Percentiles rank a stretch among this genome's conserved stretches.
phyloP scores from a whole-genome alignment of 1,140 invertebrate species.

The Heterodera carotae region DNA sequence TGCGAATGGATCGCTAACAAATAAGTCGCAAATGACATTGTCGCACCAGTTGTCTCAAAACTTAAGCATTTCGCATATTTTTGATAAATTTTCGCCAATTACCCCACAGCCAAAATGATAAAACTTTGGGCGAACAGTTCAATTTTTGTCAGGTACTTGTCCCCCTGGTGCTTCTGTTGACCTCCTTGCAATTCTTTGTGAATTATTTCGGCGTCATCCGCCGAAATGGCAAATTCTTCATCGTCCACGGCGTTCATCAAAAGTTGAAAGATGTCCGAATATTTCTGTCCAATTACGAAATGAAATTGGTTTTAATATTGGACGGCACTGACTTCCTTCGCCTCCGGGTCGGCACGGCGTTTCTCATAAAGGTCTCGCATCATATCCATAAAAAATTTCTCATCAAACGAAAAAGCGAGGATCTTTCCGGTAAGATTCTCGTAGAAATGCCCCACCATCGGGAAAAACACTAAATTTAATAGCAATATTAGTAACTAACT shows the following conservation, averaged over 20 bases:
- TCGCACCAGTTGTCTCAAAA: constrained; percentile 64
- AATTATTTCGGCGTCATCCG: constrained; percentile 26
- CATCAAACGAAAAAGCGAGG: neutral
- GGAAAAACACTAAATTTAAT: constrained; percentile 28
- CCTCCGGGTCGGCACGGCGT: constrained; percentile 32
- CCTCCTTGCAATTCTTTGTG: constrained; percentile 15
- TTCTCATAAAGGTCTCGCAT: constrained; percentile 27
- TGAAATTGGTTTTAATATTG: neutral
- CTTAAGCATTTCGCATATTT: constrained; percentile 1
- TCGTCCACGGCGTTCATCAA: constrained; percentile 42
- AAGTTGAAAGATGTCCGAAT: constrained; percentile 42
- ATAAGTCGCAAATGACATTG: constrained; percentile 55
- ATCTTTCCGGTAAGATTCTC: constrained; percentile 12
- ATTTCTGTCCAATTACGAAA: constrained; percentile 32
- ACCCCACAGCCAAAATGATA: constrained; percentile 34
- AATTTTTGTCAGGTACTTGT: constrained; percentile 31
- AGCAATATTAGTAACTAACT: too few relatives aligned
- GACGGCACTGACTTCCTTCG: constrained; percentile 20
- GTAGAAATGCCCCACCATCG: neutral
- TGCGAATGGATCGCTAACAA: constrained; percentile 58
- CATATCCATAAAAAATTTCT: constrained; percentile 23
- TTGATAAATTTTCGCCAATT: constrained; percentile 19
- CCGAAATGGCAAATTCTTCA: constrained; percentile 12
- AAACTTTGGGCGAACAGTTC: constrained; percentile 38
- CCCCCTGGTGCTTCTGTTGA: neutral